These are phyloP conservation scores for Myzus persicae DNA, from an alignment of 1,140 invertebrate species.

Conservation along the genomic window DNA sequence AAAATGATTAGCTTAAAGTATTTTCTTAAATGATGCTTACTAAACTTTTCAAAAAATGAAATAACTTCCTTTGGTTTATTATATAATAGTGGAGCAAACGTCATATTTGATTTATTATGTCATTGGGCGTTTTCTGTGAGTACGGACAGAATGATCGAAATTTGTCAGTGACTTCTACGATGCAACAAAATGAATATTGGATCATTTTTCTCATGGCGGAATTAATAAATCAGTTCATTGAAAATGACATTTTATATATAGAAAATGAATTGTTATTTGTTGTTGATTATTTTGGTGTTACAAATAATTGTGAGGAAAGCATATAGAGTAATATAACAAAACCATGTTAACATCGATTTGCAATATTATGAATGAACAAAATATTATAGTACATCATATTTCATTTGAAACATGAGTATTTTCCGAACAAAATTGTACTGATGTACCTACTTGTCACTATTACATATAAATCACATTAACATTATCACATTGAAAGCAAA, in stretches of 20 bases:
- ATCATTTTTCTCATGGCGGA: neutral
- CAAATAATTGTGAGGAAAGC: neutral
- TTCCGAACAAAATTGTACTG: neutral
- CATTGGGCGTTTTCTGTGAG: neutral
- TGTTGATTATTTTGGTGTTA: constrained; percentile 25
- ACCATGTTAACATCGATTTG: neutral
- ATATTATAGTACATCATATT: neutral
- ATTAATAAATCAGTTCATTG: constrained; percentile 30
- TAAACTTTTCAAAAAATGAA: neutral
- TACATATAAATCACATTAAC: neutral
- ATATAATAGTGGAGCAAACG: neutral
- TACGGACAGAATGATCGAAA: neutral
- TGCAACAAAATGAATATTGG: neutral
- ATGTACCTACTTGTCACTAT: neutral
- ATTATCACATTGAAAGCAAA: neutral
- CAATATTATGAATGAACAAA: neutral
- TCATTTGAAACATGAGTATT: neutral
- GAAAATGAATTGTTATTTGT: neutral
- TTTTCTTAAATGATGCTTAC: neutral
- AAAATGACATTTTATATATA: constrained; percentile 4
- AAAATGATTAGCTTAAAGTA: neutral
- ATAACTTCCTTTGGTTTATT: neutral
- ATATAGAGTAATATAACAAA: neutral
- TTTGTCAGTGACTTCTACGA: neutral
- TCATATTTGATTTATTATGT: constrained; percentile 23